Conservation (phyloP, 2,113 vertebrate genomes). For the Heterocephalus glaber region DNA sequence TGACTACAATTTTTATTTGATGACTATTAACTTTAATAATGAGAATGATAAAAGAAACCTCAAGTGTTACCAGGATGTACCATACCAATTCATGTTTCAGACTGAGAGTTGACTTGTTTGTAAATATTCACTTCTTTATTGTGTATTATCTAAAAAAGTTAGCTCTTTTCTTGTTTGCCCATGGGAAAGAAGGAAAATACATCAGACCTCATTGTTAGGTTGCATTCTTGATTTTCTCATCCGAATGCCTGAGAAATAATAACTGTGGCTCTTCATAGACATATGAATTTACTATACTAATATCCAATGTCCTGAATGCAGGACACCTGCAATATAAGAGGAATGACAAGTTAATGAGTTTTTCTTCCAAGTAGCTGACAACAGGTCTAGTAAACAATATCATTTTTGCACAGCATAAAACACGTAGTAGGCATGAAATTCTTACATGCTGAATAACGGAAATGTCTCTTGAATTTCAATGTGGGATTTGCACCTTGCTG, state of each 20-base stretch:
- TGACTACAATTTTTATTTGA: slow-evolving; percentile 43
- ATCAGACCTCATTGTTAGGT: slow-evolving; percentile 47
- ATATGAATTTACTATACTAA: slow-evolving; percentile 68
- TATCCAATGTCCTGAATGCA: slow-evolving; percentile 58
- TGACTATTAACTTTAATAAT: slow-evolving; percentile 43
- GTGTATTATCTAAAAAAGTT: slow-evolving; percentile 63
- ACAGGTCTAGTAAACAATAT: slow-evolving; percentile 30
- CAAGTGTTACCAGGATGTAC: slow-evolving; percentile 42
- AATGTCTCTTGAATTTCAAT: slow-evolving; percentile 2
- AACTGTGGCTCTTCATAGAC: slow-evolving; percentile 67
- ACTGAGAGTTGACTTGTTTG: slow-evolving; percentile 57
- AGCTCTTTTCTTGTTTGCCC: slow-evolving; percentile 27
- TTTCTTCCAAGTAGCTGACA: slow-evolving; percentile 47
- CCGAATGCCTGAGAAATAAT: slow-evolving; percentile 68
- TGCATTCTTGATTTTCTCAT: slow-evolving; percentile 71
- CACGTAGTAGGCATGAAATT: slow-evolving; percentile 40
- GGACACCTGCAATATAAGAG: slow-evolving; percentile 22
- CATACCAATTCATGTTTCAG: slow-evolving; percentile 49
- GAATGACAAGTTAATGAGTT: slow-evolving; percentile 67
- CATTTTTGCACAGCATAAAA: neutral
- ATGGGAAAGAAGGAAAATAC: slow-evolving; percentile 44
- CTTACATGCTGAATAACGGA: neutral
- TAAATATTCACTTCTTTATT: slow-evolving; percentile 67
- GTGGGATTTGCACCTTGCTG: neutral
- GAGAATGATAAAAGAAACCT: slow-evolving; percentile 45